Percentiles rank a stretch among this genome's conserved stretches.
Evolutionary conservation across 2,888 invertebrate genomes (phyloP).

Genomic region (Gastracanthus pulcherrimus): DNA sequence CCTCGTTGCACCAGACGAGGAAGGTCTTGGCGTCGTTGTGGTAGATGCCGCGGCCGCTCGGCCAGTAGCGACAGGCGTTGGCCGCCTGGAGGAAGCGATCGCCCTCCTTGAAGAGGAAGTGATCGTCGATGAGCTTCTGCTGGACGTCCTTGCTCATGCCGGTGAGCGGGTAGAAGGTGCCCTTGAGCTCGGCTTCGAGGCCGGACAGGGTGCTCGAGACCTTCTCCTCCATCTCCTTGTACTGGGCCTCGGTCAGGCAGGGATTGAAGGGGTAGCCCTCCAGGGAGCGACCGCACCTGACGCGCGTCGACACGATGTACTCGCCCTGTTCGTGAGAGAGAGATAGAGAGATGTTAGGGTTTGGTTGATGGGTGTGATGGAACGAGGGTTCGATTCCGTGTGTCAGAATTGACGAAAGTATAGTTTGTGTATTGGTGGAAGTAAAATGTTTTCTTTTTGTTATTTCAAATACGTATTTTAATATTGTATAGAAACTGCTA

Average conservation of each 20-base stretch:
- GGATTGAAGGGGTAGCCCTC: conserved; percentile 99
- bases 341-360: too few relatives aligned
- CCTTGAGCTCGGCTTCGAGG: conserved; percentile 93
- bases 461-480: too few relatives aligned
- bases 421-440: too few relatives aligned
- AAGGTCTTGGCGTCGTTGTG: conserved; percentile 98
- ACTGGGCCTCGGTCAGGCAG: conserved; percentile 96
- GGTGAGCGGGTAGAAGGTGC: conserved; percentile 95
- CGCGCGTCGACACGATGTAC: conserved; percentile 96
- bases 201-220: conserved; percentile 90
- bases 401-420: too few relatives aligned
- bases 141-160: conserved; percentile 98
- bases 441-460: too few relatives aligned
- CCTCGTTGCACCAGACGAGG: conserved; percentile 99
- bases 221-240: conserved; percentile 97
- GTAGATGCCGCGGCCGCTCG: conserved; percentile 97
- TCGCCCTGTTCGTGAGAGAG: too few relatives aligned
- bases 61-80: conserved; percentile 98
- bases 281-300: conserved; percentile 96
- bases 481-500: too few relatives aligned
- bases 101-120: conserved; percentile 99
- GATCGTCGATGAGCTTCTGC: conserved; percentile 97
- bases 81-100: conserved; percentile 94
- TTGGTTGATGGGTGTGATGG: too few relatives aligned
- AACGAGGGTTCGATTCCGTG: too few relatives aligned